These are phyloP conservation scores for Symphodus melops DNA, from an alignment of 2,113 vertebrate species.

Conservation along the genomic window DNA sequence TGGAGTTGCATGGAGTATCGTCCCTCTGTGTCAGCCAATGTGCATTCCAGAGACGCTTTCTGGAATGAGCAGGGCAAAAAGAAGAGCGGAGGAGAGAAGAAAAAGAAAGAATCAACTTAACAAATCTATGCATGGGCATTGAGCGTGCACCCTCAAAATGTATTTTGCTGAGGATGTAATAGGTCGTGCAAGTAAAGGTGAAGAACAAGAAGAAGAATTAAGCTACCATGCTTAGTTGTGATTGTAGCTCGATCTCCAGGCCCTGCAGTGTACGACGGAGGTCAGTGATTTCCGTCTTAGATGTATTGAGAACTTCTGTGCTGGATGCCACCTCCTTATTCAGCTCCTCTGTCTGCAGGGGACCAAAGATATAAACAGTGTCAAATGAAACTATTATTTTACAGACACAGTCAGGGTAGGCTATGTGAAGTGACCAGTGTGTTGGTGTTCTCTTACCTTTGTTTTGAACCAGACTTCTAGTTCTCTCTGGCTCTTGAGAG, in stretches of 20 bases:
- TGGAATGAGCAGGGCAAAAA: slow-evolving; percentile 50
- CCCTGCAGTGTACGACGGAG: slow-evolving; percentile 85
- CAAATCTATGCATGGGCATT: too few species aligned
- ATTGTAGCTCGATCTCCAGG: slow-evolving; percentile 90
- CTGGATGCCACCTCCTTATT: slow-evolving; percentile 83
- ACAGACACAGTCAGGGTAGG: neutral
- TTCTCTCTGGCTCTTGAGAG: slow-evolving; percentile 85
- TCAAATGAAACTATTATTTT: neutral
- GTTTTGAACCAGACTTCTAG: slow-evolving; percentile 80
- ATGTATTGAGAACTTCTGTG: slow-evolving; percentile 82
- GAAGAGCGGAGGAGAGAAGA: neutral
- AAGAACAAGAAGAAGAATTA: neutral
- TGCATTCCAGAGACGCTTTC: slow-evolving; percentile 88
- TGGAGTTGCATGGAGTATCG: slow-evolving; percentile 86
- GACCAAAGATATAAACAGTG: slow-evolving; percentile 3
- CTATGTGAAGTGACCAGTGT: neutral
- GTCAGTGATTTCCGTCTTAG: slow-evolving; percentile 85
- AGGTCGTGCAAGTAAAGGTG: neutral
- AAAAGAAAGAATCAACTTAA: too few species aligned
- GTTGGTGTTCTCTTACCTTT: slow-evolving; percentile 66
- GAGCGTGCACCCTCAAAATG: neutral
- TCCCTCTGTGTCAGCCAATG: slow-evolving; percentile 87
- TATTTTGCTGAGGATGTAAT: neutral
- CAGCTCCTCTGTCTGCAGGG: slow-evolving; percentile 82
- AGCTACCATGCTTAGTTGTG: slow-evolving; percentile 90